Conservation (phyloP, 2,888 invertebrate genomes). For the Xylophagus ater region DNA sequence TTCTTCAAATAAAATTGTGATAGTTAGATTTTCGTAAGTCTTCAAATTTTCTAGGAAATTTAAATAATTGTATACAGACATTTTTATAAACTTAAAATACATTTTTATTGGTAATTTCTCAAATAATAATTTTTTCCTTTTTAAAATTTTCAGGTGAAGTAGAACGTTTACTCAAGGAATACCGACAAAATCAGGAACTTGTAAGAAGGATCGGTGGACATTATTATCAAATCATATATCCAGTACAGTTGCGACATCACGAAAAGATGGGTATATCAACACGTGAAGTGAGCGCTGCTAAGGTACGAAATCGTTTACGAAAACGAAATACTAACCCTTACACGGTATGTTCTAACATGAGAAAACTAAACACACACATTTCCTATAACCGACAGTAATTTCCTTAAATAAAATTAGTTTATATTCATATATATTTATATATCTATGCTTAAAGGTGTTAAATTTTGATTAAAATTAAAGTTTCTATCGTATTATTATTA, state of each 20-base stretch:
- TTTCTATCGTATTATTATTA: too few relatives aligned
- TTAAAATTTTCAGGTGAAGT: slow-evolving; percentile 60
- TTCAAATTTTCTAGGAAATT: too few relatives aligned
- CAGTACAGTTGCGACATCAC: slow-evolving; percentile 86
- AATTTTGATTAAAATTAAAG: too few relatives aligned
- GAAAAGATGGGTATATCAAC: slow-evolving; percentile 94
- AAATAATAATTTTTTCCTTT: slow-evolving; percentile 9
- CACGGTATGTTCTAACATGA: slow-evolving; percentile 42
- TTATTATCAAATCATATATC: slow-evolving; percentile 90
- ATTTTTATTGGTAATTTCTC: too few relatives aligned
- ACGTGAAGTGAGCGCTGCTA: slow-evolving; percentile 76
- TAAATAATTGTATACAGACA: slow-evolving; percentile 10
- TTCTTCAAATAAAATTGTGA: too few relatives aligned
- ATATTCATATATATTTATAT: too few relatives aligned
- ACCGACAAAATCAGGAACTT: slow-evolving; percentile 84
- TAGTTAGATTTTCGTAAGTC: too few relatives aligned
- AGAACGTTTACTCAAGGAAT: slow-evolving; percentile 80
- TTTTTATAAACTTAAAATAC: slow-evolving; percentile 39
- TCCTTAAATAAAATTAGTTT: too few relatives aligned
- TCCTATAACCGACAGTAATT: too few relatives aligned
- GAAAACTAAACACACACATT: slow-evolving; percentile 10
- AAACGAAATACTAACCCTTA: slow-evolving; percentile 38
- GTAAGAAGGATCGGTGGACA: slow-evolving; percentile 83
- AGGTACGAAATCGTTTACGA: slow-evolving; percentile 54
- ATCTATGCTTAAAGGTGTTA: too few relatives aligned